A percentile compares a stretch with the other conserved stretches of the same genome.
Conservation (phyloP, 2,888 invertebrate species). For the Lasioglossum morio region DNA sequence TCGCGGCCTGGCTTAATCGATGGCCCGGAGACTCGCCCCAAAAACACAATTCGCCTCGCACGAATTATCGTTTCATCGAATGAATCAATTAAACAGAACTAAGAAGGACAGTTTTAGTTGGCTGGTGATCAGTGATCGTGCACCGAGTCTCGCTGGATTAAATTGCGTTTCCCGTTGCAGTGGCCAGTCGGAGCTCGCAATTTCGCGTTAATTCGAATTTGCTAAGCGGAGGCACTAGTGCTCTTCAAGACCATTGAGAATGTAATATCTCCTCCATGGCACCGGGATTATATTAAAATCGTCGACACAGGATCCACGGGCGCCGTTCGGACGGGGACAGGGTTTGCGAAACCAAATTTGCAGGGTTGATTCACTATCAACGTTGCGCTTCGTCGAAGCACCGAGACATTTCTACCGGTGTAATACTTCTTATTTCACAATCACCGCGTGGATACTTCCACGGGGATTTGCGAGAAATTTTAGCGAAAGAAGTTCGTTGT, state of each 20-base stretch:
- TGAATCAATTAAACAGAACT: too few species aligned
- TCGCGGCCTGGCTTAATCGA: neutral
- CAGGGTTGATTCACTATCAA: neutral
- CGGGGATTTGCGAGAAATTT: too few species aligned
- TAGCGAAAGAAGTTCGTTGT: too few species aligned
- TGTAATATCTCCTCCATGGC: neutral
- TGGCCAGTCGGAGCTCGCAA: neutral
- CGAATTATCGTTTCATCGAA: too few species aligned
- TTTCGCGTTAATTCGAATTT: neutral
- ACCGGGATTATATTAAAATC: neutral
- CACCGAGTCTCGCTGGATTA: neutral
- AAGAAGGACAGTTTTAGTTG: too few species aligned
- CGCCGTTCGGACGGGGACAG: neutral
- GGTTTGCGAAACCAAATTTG: neutral
- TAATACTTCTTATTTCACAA: too few species aligned
- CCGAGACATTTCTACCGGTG: neutral
- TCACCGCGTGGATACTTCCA: too few species aligned
- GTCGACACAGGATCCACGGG: neutral
- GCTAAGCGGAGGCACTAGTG: neutral
- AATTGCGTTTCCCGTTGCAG: neutral
- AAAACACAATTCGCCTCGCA: too few species aligned
- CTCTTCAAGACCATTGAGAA: neutral
- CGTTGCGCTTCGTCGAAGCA: neutral
- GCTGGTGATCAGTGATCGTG: too few species aligned
- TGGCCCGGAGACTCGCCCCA: neutral